Evolutionary conservation across 2,113 vertebrate species (phyloP).

Genomic region (Paramormyrops kingsleyae): DNA sequence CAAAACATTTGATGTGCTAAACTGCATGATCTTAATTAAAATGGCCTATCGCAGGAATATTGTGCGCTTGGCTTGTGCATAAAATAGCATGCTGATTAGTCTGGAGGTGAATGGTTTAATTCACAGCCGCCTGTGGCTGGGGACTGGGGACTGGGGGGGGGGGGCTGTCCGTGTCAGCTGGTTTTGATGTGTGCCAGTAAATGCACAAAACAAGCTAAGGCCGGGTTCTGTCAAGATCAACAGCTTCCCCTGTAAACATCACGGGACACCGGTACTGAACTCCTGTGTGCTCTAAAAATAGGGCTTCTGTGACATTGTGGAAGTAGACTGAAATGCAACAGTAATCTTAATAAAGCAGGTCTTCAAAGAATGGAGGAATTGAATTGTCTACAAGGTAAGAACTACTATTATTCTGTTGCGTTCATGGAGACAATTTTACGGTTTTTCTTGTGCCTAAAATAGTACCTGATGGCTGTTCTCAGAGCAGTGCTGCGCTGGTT

Average conservation of each 20-base stretch:
- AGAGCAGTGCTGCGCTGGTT: not conserved
- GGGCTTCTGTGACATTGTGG: not conserved
- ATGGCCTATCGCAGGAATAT: conserved; percentile 34
- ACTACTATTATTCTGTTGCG: not conserved
- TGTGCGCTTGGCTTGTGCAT: conserved; percentile 18
- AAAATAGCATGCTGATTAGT: conserved; percentile 25
- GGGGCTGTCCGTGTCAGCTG: conserved; percentile 56
- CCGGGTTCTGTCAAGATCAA: conserved; percentile 36
- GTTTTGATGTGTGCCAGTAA: conserved; percentile 63
- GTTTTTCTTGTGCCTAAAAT: not conserved
- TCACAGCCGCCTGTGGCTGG: conserved; percentile 24
- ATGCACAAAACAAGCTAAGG: conserved; percentile 44
- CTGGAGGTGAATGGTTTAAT: conserved; percentile 13
- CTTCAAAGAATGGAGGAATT: not conserved
- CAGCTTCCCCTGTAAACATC: conserved; percentile 30
- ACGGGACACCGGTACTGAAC: conserved; percentile 24
- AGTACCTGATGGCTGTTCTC: not conserved
- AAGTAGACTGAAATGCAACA: not conserved
- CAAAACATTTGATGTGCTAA: conserved; percentile 48
- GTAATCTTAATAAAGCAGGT: not conserved
- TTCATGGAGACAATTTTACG: not conserved
- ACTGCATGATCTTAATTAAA: conserved; percentile 40
- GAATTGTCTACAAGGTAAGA: not conserved
- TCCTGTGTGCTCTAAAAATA: not conserved
- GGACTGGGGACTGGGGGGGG: not conserved